phyloP scores from a whole-genome alignment of 2,797 vertebrate species.

The Myotis myotis region DNA sequence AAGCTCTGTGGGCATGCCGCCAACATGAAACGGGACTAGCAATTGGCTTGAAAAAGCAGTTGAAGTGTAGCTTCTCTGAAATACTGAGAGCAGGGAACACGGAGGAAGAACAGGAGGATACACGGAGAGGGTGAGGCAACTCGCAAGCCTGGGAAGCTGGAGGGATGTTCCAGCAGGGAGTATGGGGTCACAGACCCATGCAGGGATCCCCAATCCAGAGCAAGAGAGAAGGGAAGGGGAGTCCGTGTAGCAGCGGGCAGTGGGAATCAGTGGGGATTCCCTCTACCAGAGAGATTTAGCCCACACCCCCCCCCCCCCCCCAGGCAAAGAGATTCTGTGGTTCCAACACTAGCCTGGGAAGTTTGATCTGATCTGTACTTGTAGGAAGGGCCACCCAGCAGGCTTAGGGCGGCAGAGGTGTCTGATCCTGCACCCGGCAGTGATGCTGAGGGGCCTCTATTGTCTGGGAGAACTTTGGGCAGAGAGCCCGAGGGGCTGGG shows the following conservation, averaged over 20 bases:
- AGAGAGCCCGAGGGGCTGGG: not conserved
- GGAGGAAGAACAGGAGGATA: not conserved
- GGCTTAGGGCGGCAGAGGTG: accelerated
- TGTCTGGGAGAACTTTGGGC: not conserved
- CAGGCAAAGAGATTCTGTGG: not conserved
- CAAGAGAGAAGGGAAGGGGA: not conserved
- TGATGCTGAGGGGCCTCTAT: not conserved
- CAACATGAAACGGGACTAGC: not conserved
- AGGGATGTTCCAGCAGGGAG: not conserved
- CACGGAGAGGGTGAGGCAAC: not conserved
- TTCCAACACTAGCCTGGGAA: not conserved
- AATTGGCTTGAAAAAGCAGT: not conserved
- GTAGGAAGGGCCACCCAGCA: not conserved
- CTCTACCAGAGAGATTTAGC: not conserved
- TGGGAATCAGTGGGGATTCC: not conserved
- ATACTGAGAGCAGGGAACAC: not conserved
- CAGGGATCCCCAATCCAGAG: not conserved
- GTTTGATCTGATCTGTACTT: not conserved
- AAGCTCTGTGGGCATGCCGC: not conserved
- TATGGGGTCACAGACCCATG: not conserved
- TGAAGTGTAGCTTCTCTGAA: not conserved
- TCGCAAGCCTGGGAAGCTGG: not conserved
- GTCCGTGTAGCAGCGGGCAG: not conserved
- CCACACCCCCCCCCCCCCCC: not conserved
- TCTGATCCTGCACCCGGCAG: not conserved